Evolutionary conservation across 2,888 invertebrate species (phyloP).

Genomic region (Dione juno): DNA sequence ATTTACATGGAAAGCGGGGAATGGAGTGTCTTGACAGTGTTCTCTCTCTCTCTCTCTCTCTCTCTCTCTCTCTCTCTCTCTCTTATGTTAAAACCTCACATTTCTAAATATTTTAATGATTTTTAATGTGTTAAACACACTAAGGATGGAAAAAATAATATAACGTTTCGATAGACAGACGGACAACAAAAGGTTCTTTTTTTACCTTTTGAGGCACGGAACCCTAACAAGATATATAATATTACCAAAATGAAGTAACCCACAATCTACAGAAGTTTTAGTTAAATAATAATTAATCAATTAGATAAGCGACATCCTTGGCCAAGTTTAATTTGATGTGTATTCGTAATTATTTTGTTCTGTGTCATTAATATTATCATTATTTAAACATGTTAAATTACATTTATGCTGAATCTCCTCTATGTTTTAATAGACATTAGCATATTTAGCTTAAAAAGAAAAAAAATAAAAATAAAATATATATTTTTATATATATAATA

Average conservation of each 20-base stretch:
- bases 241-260: background rate
- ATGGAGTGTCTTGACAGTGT: too few relatives aligned
- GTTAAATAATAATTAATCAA: background rate
- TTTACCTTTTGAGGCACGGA: too few relatives aligned
- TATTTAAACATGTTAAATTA: background rate
- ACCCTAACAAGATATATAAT: too few relatives aligned
- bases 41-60: too few relatives aligned
- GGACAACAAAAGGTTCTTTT: too few relatives aligned
- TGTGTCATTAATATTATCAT: slow-evolving; percentile 3
- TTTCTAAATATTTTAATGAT: too few relatives aligned
- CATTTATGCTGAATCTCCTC: background rate
- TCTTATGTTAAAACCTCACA: too few relatives aligned
- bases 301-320: slow-evolving; percentile 16
- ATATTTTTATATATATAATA: background rate
- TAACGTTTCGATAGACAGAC: background rate
- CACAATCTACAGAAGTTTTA: background rate
- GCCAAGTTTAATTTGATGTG: slow-evolving; percentile 17
- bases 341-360: background rate
- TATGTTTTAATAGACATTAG: background rate
- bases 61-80: too few relatives aligned
- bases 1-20: too few relatives aligned
- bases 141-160: too few relatives aligned
- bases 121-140: too few relatives aligned
- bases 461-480: too few relatives aligned
- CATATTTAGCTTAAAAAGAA: background rate